Percentiles rank a stretch among this genome's conserved stretches.
Conservation (phyloP, 2,113 vertebrate species). For the Pituophis catenifer region DNA sequence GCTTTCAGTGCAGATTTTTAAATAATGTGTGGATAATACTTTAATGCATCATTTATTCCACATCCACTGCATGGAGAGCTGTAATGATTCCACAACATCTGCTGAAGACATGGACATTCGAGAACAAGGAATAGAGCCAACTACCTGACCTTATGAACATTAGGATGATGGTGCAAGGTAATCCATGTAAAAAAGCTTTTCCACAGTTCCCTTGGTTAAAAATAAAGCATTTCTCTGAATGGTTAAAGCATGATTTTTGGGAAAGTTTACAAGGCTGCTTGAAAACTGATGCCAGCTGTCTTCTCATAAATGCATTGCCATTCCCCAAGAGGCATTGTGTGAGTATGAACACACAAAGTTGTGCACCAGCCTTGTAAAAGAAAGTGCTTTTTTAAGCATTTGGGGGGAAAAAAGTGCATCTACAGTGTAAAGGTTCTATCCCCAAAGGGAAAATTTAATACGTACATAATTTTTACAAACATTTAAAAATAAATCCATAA, state of each 20-base stretch:
- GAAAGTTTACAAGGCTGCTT: neutral
- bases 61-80: neutral
- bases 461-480: constrained; percentile 32
- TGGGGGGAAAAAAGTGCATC: neutral
- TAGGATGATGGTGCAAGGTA: neutral
- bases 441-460: neutral
- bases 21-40: neutral
- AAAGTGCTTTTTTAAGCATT: neutral
- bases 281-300: neutral
- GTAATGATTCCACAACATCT: neutral
- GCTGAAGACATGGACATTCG: neutral
- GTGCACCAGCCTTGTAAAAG: neutral
- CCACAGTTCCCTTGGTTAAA: neutral
- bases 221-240: neutral
- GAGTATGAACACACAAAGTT: neutral
- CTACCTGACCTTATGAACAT: neutral
- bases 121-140: neutral
- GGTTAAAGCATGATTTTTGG: neutral
- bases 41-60: neutral
- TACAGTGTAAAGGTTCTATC: neutral
- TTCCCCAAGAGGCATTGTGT: neutral
- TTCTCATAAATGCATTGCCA: neutral
- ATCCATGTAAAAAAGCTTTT: neutral
- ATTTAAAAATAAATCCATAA: constrained; percentile 20
- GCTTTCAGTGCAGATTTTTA: neutral